Evolutionary conservation across 2,113 vertebrate genomes (phyloP), one percentile per base, ranked within the genome.

Genomic region (Amblyopsis rosae): DNA sequence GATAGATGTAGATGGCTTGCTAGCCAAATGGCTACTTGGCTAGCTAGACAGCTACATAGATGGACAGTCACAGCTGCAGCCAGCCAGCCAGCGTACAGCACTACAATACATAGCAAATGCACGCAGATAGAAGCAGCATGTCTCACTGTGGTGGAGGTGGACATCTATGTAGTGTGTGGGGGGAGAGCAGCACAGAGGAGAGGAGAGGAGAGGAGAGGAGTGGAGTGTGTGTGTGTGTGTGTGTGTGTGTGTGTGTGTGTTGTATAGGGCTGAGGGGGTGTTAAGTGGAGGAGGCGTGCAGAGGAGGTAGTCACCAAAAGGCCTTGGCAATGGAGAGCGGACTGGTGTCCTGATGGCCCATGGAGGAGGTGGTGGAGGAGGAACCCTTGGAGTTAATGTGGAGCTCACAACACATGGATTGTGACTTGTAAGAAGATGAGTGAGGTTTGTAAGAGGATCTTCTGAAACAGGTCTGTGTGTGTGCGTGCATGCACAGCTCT

Each of bases 101-200:
- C 26, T 26, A 26, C 26, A 26, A 26, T 84, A 88, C 89, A 83
- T 91, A 90, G 86, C 82, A 82, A 86, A 90, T 86, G 83, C 81
- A 86, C 75, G 83, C 82, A 87, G 77, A 81, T 80, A 70, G 76
- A 82, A 81, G 66, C 73, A 79, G 81, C 73, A 79, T 83, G 85
- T 76, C 4, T 41, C 77, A 78, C 82, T 73, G 76, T 79, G 85
- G 87, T 84, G 87, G 89, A 90, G 89, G 89, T 89, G 84, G 89
- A 87, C 87, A 88, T 90, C 86, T 88, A 90, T 87, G 89, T 88
- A 87, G 83, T 86, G 85, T 86, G 82, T 83, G 79, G 79, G 67
- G 81, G 85, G 87, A 86, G 87, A 87, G 86, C 85, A 41, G 89
- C 85, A 85, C 82, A 77, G 80, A 72, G 87, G 88, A 84, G 82